Evolutionary conservation across 2,888 invertebrate species (phyloP), one percentile per base, ranked within the genome.

Genomic region (Pherbina coryleti): DNA sequence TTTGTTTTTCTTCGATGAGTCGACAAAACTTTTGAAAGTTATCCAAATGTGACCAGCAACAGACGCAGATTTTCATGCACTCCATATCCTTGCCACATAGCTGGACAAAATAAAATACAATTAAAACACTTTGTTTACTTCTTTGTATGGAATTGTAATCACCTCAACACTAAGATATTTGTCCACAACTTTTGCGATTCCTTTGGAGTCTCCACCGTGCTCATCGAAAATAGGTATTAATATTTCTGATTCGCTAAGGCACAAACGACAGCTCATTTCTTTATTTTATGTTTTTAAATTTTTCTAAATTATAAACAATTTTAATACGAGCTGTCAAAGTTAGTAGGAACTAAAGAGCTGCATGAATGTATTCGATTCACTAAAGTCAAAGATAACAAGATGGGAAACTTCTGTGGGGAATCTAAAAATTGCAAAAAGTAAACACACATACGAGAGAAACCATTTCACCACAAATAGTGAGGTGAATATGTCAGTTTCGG

Each of bases 41-140:
- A 44, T 78, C 78, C 60, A 78, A 55, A 72, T 49, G 57, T 8
- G 75, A 57, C 78, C 78, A 78, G 53, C 78, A 78, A 17, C 60
- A 72, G 3, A 73, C 51, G 57, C 78, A 78, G 17, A 78, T 78
- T 60, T 51, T 60, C 17, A 19, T 49, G 8, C 7, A 5, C 5
- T 49, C n/a, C 22, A 5, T n/a, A 28, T 69, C 57, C 14, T 57
- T 53, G 9, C 5, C 66, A 22, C 22, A 55, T 5, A 75, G 17
- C 78, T 75, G 17, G 5, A 51, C 44, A 37, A 67, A 44, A 11
- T n/a, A 9, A 14, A 53, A 22, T 11, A 31, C 5, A 55, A 51
- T 53, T 31, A 17, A 19, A 22, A 53, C 28, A 25, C 62, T 55
- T 57, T 55, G 19, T 7, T 37, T 44, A 75, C 3, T 49, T 14